A percentile compares a stretch with the other conserved stretches of the same genome.
phyloP scores from a whole-genome alignment of 2,113 vertebrate species.

The Nipponia nippon region DNA sequence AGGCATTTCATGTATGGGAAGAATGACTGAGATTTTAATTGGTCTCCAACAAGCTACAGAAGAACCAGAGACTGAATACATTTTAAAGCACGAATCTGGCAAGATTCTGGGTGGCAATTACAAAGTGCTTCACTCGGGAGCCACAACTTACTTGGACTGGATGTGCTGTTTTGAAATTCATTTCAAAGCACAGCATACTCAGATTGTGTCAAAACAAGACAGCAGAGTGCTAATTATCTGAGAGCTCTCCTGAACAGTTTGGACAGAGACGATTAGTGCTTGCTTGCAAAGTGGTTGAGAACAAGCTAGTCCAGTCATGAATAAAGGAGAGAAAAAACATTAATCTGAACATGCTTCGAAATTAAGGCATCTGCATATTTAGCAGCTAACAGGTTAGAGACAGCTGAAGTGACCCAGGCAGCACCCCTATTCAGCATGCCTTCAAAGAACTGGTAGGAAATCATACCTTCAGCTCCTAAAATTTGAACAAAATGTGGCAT shows the following conservation, averaged over 20 bases:
- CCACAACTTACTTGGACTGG: not conserved
- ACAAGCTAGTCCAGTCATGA: not conserved
- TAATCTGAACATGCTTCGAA: not conserved
- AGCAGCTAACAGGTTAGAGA: not conserved
- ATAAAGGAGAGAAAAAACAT: not conserved
- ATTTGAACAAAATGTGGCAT: not conserved
- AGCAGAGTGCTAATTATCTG: slow-evolving; percentile 8
- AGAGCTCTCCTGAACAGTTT: not conserved
- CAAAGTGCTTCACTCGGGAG: not conserved
- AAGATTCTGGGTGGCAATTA: not conserved
- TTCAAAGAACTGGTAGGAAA: not conserved
- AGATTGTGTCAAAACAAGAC: slow-evolving; percentile 24
- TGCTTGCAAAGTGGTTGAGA: not conserved
- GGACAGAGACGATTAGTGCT: not conserved
- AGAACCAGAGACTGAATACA: not conserved
- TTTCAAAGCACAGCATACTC: not conserved
- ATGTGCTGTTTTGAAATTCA: not conserved
- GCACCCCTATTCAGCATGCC: not conserved
- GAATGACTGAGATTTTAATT: not conserved
- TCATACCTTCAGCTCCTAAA: not conserved
- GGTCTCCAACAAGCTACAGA: not conserved
- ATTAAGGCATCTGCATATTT: not conserved
- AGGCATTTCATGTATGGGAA: not conserved
- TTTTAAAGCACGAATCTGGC: not conserved
- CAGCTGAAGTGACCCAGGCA: not conserved